Percentiles rank a stretch among this genome's conserved stretches.
These are phyloP conservation scores for Ursus arctos DNA, from an alignment of 2,113 vertebrate genomes.

Conservation along the genomic window DNA sequence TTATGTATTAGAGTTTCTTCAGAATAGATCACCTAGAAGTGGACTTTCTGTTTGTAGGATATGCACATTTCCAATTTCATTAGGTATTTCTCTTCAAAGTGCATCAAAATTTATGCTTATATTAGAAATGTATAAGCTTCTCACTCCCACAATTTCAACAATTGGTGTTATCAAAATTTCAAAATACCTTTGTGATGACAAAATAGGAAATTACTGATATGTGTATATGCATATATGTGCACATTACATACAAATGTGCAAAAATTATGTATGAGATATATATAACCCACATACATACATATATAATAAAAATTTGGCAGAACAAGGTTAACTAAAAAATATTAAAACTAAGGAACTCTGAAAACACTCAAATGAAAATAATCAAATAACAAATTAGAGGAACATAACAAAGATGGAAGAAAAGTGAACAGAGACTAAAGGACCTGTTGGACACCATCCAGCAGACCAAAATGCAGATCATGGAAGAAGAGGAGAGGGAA, in stretches of 20 bases:
- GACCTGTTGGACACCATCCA: neutral
- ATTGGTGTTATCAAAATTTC: neutral
- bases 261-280: neutral
- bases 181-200: neutral
- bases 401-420: neutral
- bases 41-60: neutral
- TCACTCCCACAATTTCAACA: neutral
- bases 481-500: neutral
- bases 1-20: constrained; percentile 41
- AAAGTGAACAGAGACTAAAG: neutral
- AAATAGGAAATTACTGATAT: constrained; percentile 2
- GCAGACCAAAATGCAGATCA: neutral
- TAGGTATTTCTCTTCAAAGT: neutral
- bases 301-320: neutral
- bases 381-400: neutral
- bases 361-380: neutral
- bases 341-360: neutral
- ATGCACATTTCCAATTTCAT: constrained; percentile 28
- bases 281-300: neutral
- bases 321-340: constrained; percentile 4
- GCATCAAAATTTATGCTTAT: neutral
- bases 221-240: neutral
- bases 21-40: neutral
- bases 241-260: neutral
- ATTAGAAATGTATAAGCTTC: neutral